Evolutionary conservation across 2,888 invertebrate species (phyloP), one percentile per base, ranked within the genome.

Genomic region (Mythimna vitellina): DNA sequence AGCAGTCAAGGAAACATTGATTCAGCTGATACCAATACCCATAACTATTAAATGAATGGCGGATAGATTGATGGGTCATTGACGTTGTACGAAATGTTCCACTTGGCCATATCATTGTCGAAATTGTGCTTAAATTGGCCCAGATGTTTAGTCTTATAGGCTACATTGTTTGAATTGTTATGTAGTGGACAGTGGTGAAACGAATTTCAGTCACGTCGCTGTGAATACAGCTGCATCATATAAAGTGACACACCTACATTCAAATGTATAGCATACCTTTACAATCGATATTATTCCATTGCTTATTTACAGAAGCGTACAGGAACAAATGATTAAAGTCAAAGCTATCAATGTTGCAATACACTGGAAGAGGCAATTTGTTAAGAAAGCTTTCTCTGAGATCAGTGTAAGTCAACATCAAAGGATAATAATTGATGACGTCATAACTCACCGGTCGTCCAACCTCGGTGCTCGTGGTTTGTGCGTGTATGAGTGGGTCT

Each of bases 401-500:
- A 85, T 85, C 76, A 78, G 74, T 61, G 72, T 58, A 54, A 76
- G 81, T 71, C 69, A 72, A 86, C 67, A 83, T 84, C 81, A 82
- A 85, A 84, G 80, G 38, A 66, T 70, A 53, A 70, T 83, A 83
- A 83, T 86, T 86, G 78, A 83, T 81, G 78, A 81, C 72, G 73
- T 80, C 80, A 74, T 73, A 53, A 88, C 94, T 93, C 85, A 95
- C 95, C 91, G 92, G 89, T 88, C 90, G 87, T 87, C 90, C 92
- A 87, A 92, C 88, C 83, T 93, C 93, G 65, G 92, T 92, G 84
- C 84, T 93, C 70, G 92, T 89, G 68, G 89, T 86, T 83, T 94
- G 92, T 88, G 95, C 93, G 58, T 91, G 84, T 85, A 89, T 92
- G 73, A 91, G 82, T 80, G 91, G 83, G 77, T 89, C 87, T 78